Evolutionary conservation across 2,888 invertebrate species (phyloP), one percentile per base, ranked within the genome.

Genomic region (Nasonovia ribisnigri): DNA sequence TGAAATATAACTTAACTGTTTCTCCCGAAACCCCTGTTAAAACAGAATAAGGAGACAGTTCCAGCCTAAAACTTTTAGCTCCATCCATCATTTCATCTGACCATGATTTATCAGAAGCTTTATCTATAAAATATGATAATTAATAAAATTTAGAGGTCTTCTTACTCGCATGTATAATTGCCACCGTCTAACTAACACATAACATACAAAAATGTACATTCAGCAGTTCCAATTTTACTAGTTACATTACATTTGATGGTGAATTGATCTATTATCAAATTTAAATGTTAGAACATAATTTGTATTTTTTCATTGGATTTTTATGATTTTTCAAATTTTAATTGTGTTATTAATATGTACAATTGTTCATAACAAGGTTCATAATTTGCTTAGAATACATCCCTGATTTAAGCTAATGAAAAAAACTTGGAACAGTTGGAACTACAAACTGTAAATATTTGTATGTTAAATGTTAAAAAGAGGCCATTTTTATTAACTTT

Each of bases 1-100:
- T 97, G 95, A 97, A 98, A 94, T 97, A 96, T n/a, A 98, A 95
- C 96, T 96, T 95, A 11, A 94, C 94, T n/a, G 91, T 87, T 84
- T 95, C 94, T 20, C 95, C 95, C 29, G 96, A 95, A 42, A 94
- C n/a, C 0, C 84, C 93, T 0, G 29, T 67, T 36, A 93, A 42
- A 84, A 90, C 10, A 36, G 93, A 93, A 60, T 90, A 57, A n/a
- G 93, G 90, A 60, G 93, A 89, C 42, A 93, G 48, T 90, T 90
- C 84, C 36, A 93, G 36, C n/a, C 42, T 90, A 86, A 84, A 93
- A 90, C 57, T 84, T 84, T 86, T 90, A 8, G 42, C 13, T 60
- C 84, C 42, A 48, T 60, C 16, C 42, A 60, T 84, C 42, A 20
- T 29, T 90, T 84, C 93, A 11, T 93, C 93, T 57, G 86, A 86